Percentiles rank a stretch among this genome's conserved stretches.
phyloP scores from a whole-genome alignment of 1,140 invertebrate genomes.

The Ips typographus region DNA sequence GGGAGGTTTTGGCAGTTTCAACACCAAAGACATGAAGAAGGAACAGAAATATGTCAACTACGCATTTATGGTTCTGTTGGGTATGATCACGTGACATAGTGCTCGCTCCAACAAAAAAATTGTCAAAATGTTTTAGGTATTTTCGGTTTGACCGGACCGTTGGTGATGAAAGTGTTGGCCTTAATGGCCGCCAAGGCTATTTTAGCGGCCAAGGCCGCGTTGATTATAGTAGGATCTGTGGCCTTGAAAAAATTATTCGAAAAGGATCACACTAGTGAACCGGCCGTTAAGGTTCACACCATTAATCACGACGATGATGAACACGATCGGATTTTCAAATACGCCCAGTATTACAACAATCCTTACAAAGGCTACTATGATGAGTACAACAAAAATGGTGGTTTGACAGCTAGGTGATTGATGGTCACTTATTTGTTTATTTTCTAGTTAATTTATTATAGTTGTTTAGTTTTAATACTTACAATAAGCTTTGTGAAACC shows the following conservation, averaged over 20 bases:
- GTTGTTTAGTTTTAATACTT: neutral
- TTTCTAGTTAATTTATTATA: neutral
- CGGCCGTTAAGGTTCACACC: slow-evolving; percentile 62
- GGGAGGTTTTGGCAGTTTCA: slow-evolving; percentile 33
- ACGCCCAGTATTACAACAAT: slow-evolving; percentile 5
- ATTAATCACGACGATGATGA: slow-evolving; percentile 44
- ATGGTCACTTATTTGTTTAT: neutral
- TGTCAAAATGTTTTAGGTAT: slow-evolving; percentile 52
- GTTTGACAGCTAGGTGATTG: neutral
- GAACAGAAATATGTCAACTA: slow-evolving; percentile 47
- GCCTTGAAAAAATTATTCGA: slow-evolving; percentile 69
- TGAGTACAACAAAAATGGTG: slow-evolving; percentile 17
- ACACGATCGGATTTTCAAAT: slow-evolving; percentile 38
- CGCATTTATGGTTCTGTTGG: slow-evolving; percentile 59
- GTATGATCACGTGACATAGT: neutral
- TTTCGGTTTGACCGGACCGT: slow-evolving; percentile 61
- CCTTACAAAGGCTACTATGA: slow-evolving; percentile 22
- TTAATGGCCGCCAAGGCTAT: slow-evolving; percentile 67
- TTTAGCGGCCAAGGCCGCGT: slow-evolving; percentile 67
- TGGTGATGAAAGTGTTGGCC: slow-evolving; percentile 63
- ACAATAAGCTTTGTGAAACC: neutral
- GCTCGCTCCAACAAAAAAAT: neutral
- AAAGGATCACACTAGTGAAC: slow-evolving; percentile 58
- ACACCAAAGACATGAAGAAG: slow-evolving; percentile 41
- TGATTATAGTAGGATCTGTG: slow-evolving; percentile 68